Evolutionary conservation across 1,140 invertebrate species (phyloP).

Genomic region (Cydia fagiglandana): DNA sequence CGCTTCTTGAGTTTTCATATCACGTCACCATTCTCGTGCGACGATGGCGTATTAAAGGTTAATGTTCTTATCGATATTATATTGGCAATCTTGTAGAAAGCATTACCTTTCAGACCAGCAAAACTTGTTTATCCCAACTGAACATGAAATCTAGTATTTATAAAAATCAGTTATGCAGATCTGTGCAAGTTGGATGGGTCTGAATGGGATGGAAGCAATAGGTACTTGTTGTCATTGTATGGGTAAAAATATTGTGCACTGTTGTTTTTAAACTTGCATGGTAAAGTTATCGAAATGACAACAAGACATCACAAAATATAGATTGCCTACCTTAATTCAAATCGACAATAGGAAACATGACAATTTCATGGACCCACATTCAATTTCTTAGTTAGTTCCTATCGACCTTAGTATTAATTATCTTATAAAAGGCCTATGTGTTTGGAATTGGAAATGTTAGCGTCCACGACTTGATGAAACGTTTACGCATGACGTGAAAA

Average conservation of each 20-base stretch:
- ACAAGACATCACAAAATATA: neutral
- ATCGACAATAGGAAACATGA: neutral
- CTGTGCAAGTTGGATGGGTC: too few species aligned
- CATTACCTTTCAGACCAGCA: too few species aligned
- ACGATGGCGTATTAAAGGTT: neutral
- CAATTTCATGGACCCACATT: neutral
- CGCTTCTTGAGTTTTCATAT: neutral
- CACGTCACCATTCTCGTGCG: neutral
- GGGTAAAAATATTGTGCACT: too few species aligned
- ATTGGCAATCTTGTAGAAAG: neutral
- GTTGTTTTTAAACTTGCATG: too few species aligned
- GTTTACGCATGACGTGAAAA: neutral
- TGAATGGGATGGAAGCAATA: too few species aligned
- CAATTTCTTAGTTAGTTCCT: neutral
- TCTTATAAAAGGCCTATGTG: conserved; percentile 16
- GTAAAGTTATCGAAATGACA: too few species aligned
- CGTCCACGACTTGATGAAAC: neutral
- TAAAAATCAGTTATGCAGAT: too few species aligned
- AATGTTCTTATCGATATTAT: neutral
- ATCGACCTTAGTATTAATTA: conserved; percentile 11
- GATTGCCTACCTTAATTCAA: neutral
- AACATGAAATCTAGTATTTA: too few species aligned
- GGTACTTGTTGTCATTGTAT: too few species aligned
- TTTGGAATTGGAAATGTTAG: conserved; percentile 14
- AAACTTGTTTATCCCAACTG: too few species aligned